phyloP scores from a whole-genome alignment of 2,888 invertebrate genomes.

The Pterostichus niger region DNA sequence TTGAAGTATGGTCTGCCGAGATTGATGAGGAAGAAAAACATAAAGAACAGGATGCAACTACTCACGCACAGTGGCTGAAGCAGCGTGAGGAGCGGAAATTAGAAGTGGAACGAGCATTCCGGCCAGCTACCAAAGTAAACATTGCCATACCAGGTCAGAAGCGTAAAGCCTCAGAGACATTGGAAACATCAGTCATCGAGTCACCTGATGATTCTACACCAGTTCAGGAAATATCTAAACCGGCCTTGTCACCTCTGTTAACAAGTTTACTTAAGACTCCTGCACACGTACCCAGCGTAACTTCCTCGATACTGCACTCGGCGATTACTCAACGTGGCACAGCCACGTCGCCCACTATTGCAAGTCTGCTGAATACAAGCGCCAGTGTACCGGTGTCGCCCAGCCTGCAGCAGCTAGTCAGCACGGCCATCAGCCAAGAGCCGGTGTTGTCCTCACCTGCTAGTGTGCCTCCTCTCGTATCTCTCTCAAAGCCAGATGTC shows the following conservation, averaged over 20 bases:
- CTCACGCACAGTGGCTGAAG: slow-evolving; percentile 82
- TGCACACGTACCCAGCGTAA: slow-evolving; percentile 78
- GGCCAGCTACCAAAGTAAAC: slow-evolving; percentile 74
- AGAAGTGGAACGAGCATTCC: slow-evolving; percentile 82
- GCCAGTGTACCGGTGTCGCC: slow-evolving; percentile 74
- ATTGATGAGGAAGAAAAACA: slow-evolving; percentile 87
- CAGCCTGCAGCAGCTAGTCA: slow-evolving; percentile 79
- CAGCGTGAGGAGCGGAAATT: slow-evolving; percentile 84
- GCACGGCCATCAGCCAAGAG: slow-evolving; percentile 76
- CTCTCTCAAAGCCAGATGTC: background rate
- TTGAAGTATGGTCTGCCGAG: slow-evolving; percentile 86
- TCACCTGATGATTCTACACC: slow-evolving; percentile 70
- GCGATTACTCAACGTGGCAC: slow-evolving; percentile 76
- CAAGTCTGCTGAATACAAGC: slow-evolving; percentile 78
- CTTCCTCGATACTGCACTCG: slow-evolving; percentile 76
- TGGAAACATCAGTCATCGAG: slow-evolving; percentile 72
- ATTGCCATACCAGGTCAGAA: slow-evolving; percentile 72
- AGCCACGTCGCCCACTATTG: slow-evolving; percentile 77
- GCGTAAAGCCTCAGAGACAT: slow-evolving; percentile 74
- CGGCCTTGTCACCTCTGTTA: slow-evolving; percentile 86
- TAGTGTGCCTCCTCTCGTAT: slow-evolving; percentile 58
- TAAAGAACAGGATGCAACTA: slow-evolving; percentile 83
- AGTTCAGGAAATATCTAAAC: slow-evolving; percentile 74
- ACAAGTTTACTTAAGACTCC: slow-evolving; percentile 90
- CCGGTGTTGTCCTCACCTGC: slow-evolving; percentile 64